Conservation (phyloP, 2,888 invertebrate genomes). For the Lasioglossum pauxillum region DNA sequence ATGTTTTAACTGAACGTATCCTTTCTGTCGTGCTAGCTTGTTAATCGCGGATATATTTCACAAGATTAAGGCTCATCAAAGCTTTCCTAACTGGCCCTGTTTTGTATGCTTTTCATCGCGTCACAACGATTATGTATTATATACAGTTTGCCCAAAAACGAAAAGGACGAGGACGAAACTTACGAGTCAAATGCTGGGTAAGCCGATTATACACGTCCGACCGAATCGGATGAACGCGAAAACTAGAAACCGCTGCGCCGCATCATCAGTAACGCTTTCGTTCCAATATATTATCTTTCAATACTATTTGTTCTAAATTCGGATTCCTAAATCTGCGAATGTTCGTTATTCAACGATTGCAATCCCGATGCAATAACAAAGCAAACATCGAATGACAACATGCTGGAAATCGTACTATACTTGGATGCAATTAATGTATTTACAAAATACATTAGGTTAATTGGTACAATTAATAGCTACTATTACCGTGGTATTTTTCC, state of each 20-base stretch:
- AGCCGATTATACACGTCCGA: constrained; percentile 63
- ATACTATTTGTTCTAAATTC: neutral
- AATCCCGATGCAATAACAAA: no score
- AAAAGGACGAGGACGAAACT: constrained; percentile 14
- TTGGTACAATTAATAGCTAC: no score
- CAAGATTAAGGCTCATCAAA: constrained; percentile 71
- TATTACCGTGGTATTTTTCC: no score
- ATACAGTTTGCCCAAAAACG: constrained; percentile 2
- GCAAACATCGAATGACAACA: no score
- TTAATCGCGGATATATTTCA: constrained; percentile 72
- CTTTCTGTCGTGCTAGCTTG: constrained; percentile 40
- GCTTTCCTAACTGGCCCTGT: constrained; percentile 59
- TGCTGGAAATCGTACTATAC: no score
- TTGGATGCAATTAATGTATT: no score
- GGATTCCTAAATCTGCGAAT: neutral
- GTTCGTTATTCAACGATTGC: neutral
- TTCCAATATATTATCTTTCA: neutral
- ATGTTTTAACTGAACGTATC: constrained; percentile 62
- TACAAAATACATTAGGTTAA: no score
- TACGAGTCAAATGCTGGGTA: constrained; percentile 50
- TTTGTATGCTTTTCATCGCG: constrained; percentile 25
- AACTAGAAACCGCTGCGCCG: neutral
- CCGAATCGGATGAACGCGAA: constrained; percentile 37
- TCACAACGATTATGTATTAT: constrained; percentile 21
- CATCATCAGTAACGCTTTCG: neutral